Base-by-base conservation (phyloP, 1,140 invertebrate genomes). In the Drosophila watanabei region DNA sequence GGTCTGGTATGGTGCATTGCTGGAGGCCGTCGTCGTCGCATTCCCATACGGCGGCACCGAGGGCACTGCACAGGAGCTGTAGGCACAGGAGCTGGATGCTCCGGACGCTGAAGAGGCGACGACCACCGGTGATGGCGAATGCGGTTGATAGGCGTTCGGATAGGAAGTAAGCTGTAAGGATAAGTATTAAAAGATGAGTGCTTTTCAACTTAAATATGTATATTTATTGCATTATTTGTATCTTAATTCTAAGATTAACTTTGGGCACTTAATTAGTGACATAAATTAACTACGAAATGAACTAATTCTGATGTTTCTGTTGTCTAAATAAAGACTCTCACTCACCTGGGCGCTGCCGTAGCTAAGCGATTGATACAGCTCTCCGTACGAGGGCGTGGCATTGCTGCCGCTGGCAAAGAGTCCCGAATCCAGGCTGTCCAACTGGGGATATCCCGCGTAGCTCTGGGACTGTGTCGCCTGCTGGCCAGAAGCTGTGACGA, bases 11-110 rank as follows among this genome's bases (percentile, higher is more conserved):
- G 77, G 78, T 24, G 78, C 73, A 62, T 92, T 90, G 69, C 87
- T 84, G 58, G 91, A 79, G 20, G 91, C 88, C 54, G 91, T 92
- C 9, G 91, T 92, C 20, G 91, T 92, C 9, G 91, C 91, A 72
- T 77, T 90, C 5, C 91, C 91, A 56, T 64, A 92, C 2, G 91
- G 91, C 33, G 85, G 91, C n/a, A 60, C 78, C 52, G 91, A 92
- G 10, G 91, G 91, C 62, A 92, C 91, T 11, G 91, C 82, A 73
- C 91, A 92, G 8, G 91, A 92, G 46, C 91, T 92, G 28, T 68
- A 92, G 1, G 77, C 75, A 20, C 75, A 68, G 16, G 79, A 61
- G 14, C 73, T 65, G 46, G 57, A 18, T 41, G 52, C 24, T 57
- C 68, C 66, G 43, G 66, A 14, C 16, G 61, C 32, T n/a, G 32